Conservation (phyloP, 1,140 invertebrate genomes). For the Campodea augens region DNA sequence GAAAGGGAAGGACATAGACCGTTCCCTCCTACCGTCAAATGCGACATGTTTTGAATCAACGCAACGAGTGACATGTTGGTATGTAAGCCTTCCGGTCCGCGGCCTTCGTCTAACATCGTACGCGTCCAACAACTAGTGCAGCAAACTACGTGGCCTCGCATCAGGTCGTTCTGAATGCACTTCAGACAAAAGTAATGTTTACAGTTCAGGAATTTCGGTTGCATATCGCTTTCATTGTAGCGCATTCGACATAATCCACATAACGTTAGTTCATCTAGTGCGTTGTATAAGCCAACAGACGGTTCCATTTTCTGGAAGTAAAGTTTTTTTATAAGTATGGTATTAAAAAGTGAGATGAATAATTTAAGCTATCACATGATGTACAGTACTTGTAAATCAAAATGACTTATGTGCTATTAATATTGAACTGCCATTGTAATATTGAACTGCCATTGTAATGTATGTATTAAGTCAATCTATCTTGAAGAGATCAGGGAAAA, state of each 20-base stretch:
- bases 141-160: conserved; percentile 38
- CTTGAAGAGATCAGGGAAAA: too few relatives aligned
- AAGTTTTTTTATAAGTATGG: too few relatives aligned
- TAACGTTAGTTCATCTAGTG: conserved; percentile 45
- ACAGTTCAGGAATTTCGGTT: conserved; percentile 50
- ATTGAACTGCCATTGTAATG: too few relatives aligned
- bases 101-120: conserved; percentile 33
- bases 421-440: too few relatives aligned
- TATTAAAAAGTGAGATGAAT: too few relatives aligned
- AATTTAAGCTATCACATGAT: too few relatives aligned
- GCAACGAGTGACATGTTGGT: conserved; percentile 41
- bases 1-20: too few relatives aligned
- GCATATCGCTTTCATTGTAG: conserved; percentile 43
- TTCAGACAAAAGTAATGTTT: conserved; percentile 54
- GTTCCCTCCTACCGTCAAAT: too few relatives aligned
- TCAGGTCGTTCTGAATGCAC: conserved; percentile 41
- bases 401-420: too few relatives aligned
- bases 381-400: too few relatives aligned
- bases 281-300: conserved; percentile 31
- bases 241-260: conserved; percentile 45
- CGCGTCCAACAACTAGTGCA: conserved; percentile 48
- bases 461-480: too few relatives aligned
- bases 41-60: conserved; percentile 39
- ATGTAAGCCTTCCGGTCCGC: conserved; percentile 39
- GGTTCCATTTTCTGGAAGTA: conserved; percentile 20